A percentile compares a stretch with the other conserved stretches of the same genome.
Evolutionary conservation across 1,140 invertebrate species (phyloP).

Genomic region (Bombus ignitus): DNA sequence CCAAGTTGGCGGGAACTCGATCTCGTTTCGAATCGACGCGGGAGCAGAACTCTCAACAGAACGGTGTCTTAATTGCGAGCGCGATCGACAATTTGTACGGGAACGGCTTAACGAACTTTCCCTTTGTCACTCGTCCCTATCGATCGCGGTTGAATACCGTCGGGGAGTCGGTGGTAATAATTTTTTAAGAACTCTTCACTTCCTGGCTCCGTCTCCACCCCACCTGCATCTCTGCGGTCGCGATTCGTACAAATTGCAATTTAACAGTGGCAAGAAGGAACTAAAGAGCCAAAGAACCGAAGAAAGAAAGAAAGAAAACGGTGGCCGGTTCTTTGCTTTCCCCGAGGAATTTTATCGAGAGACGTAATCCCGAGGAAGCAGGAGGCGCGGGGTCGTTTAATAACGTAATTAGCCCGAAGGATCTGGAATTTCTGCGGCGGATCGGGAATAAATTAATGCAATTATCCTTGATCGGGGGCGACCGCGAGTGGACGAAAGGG

Average conservation of each 20-base stretch:
- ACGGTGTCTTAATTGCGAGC: slow-evolving; percentile 59
- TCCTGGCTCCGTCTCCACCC: not conserved
- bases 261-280: slow-evolving; percentile 61
- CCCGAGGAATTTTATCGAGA: slow-evolving; percentile 62
- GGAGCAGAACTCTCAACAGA: not conserved
- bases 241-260: slow-evolving; percentile 68
- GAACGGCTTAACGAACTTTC: slow-evolving; percentile 64
- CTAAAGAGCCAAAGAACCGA: not conserved
- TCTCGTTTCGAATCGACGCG: slow-evolving; percentile 13
- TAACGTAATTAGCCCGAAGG: slow-evolving; percentile 75
- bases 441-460: slow-evolving; percentile 77
- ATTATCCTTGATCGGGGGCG: slow-evolving; percentile 67
- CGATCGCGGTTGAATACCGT: slow-evolving; percentile 52
- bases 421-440: slow-evolving; percentile 72
- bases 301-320: not conserved
- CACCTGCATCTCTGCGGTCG: slow-evolving; percentile 26
- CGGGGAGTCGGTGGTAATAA: slow-evolving; percentile 57
- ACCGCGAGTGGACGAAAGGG: slow-evolving; percentile 47
- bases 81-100: slow-evolving; percentile 57
- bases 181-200: slow-evolving; percentile 66
- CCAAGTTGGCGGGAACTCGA: not conserved
- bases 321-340: slow-evolving; percentile 47
- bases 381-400: slow-evolving; percentile 62
- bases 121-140: slow-evolving; percentile 60
- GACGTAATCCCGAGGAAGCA: slow-evolving; percentile 53